Conservation (phyloP, 2,113 vertebrate genomes). For the Caracal caracal region DNA sequence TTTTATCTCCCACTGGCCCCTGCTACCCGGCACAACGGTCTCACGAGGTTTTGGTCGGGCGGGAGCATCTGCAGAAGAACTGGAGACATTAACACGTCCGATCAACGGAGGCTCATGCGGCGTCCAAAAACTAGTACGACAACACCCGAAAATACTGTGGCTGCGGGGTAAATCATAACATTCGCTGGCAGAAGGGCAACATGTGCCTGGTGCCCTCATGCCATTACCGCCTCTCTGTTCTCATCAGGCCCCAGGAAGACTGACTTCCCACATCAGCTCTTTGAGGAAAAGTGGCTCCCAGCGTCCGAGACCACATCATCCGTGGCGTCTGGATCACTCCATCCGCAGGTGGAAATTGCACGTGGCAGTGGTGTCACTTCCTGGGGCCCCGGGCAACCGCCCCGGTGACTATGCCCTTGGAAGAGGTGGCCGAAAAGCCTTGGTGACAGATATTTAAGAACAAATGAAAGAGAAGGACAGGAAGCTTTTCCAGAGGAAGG, state of each 20-base stretch:
- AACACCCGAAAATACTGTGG: background rate
- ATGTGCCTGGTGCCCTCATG: background rate
- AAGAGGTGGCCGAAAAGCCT: background rate
- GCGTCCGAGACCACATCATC: background rate
- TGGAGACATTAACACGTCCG: background rate
- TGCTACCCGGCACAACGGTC: background rate
- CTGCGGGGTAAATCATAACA: background rate
- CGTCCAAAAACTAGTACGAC: background rate
- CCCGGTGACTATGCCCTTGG: background rate
- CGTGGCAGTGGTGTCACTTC: background rate
- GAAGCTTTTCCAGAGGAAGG: background rate
- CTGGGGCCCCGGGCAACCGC: background rate
- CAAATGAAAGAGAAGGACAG: conserved; percentile 38
- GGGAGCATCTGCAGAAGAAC: background rate
- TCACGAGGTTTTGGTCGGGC: background rate
- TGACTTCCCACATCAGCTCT: background rate
- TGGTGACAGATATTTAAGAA: conserved; percentile 46
- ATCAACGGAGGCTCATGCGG: background rate
- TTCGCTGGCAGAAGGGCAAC: background rate
- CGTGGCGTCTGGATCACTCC: fast-evolving
- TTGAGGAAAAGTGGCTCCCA: background rate
- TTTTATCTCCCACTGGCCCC: fast-evolving
- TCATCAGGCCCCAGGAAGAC: background rate
- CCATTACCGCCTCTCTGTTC: background rate
- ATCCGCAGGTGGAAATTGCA: fast-evolving